Base-by-base conservation (phyloP, 2,888 invertebrate genomes). In the Agrotis exclamationis region DNA sequence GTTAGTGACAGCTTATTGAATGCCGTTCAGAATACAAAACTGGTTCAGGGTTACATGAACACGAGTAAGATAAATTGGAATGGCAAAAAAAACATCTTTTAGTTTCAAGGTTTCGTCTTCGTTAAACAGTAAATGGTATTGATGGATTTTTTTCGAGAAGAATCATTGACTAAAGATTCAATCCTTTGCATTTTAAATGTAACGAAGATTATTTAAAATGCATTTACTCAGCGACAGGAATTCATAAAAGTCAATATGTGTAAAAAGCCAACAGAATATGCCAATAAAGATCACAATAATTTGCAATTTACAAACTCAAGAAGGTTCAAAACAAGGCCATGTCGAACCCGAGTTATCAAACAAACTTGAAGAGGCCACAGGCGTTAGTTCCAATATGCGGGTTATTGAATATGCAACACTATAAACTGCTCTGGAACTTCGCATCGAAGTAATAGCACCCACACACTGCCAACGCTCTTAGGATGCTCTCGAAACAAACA, bases 41-140 rank as follows among this genome's bases (percentile, higher is more conserved):
- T 79, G 60, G 80, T 76, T 75, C 85, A 79, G 60, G 76, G 80
- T 74, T 68, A 85, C 80, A 53, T 56, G 48, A 58, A 67, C 58
- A 65, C 47, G 50, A 56, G 47, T 22, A 67, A 79, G 79, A 79
- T 73, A 68, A 83, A 79, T 68, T 68, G 58, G 57, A 63, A 82
- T 64, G 58, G 24, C 60, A 58, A 45, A 28, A n/a, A 33, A 68
- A 58, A 51, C 51, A 68, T 79, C 24, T 79, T 67, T 67, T 39
- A 70, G 20, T 22, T 59, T 63, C 82, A 82, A 71, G 54, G 72
- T 70, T 51, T 22, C 39, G 13, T 50, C 22, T 53, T 50, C 50
- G 20, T 45, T 47, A 70, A 71, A 65, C 9, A 58, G 53, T 39
- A 63, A 63, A 51, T 57, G 11, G 1, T 50, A 59, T 53, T 13